These are phyloP conservation scores for Peromyscus californicus DNA, from an alignment of 2,113 vertebrate genomes.

Conservation along the genomic window DNA sequence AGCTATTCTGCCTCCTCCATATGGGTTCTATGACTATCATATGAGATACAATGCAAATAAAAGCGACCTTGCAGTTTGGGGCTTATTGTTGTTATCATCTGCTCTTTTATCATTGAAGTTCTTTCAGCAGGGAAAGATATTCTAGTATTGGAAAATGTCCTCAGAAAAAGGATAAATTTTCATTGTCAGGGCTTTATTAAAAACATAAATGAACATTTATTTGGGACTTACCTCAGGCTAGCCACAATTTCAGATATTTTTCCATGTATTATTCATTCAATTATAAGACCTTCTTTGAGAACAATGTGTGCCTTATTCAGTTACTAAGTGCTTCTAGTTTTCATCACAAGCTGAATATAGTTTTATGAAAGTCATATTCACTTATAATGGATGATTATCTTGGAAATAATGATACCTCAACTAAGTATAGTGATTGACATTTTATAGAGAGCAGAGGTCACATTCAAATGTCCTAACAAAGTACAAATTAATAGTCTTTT, in stretches of 20 bases:
- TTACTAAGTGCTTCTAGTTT: not conserved
- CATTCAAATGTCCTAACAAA: not conserved
- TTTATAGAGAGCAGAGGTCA: not conserved
- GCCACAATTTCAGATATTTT: not conserved
- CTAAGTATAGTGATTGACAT: constrained; percentile 11
- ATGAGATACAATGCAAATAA: not conserved
- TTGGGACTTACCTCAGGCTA: not conserved
- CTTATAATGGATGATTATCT: constrained; percentile 7
- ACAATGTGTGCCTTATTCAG: not conserved
- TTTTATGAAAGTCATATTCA: constrained; percentile 40
- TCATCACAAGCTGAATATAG: constrained; percentile 16
- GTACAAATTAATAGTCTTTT: not conserved
- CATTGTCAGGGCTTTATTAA: constrained; percentile 4
- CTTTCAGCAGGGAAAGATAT: not conserved
- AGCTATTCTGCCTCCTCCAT: not conserved
- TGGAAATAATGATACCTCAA: constrained; percentile 36
- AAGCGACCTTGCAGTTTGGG: not conserved
- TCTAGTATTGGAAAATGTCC: not conserved
- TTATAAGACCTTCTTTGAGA: not conserved
- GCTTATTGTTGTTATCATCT: not conserved
- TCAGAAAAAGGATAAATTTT: not conserved
- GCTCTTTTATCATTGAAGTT: not conserved
- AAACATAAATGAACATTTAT: constrained; percentile 7
- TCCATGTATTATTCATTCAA: not conserved
- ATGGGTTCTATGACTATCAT: not conserved